Conservation (phyloP, 1,140 invertebrate species). For the Pogonomyrmex barbatus region DNA sequence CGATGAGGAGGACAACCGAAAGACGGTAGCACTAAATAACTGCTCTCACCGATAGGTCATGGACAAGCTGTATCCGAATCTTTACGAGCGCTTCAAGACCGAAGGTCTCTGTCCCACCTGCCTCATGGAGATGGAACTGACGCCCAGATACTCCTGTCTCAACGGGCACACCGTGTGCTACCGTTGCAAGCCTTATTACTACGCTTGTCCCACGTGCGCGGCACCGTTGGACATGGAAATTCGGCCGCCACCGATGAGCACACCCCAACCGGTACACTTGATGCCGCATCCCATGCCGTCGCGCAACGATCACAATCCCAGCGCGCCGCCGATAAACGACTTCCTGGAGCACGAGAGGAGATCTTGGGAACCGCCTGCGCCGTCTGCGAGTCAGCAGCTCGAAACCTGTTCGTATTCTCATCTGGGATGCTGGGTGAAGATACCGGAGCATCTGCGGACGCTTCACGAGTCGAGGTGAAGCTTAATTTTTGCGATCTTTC, state of each 20-base stretch:
- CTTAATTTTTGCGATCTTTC: background rate
- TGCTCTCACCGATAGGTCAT: slow-evolving; percentile 62
- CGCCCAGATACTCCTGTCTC: slow-evolving; percentile 74
- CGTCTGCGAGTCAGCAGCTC: slow-evolving; percentile 68
- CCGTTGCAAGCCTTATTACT: slow-evolving; percentile 82
- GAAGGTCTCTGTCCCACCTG: slow-evolving; percentile 82
- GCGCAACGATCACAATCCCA: slow-evolving; percentile 51
- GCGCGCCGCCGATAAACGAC: slow-evolving; percentile 68
- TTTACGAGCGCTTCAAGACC: slow-evolving; percentile 76
- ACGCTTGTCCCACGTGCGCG: slow-evolving; percentile 77
- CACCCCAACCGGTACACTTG: slow-evolving; percentile 62
- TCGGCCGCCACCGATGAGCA: slow-evolving; percentile 28
- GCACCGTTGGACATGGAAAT: slow-evolving; percentile 68
- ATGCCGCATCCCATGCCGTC: slow-evolving; percentile 70
- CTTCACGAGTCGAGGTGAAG: slow-evolving; percentile 81
- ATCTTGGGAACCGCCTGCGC: slow-evolving; percentile 42
- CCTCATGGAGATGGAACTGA: slow-evolving; percentile 76
- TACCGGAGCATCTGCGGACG: slow-evolving; percentile 74
- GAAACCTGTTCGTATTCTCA: slow-evolving; percentile 76
- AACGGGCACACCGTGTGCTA: slow-evolving; percentile 79
- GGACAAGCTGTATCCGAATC: slow-evolving; percentile 78
- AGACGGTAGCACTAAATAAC: slow-evolving; percentile 30
- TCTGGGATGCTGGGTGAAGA: slow-evolving; percentile 79
- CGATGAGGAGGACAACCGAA: slow-evolving; percentile 23
- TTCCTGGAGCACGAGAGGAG: slow-evolving; percentile 75